Percentiles rank a stretch among this genome's conserved stretches.
phyloP scores from a whole-genome alignment of 2,113 vertebrate genomes.

The Prunella fulvescens region DNA sequence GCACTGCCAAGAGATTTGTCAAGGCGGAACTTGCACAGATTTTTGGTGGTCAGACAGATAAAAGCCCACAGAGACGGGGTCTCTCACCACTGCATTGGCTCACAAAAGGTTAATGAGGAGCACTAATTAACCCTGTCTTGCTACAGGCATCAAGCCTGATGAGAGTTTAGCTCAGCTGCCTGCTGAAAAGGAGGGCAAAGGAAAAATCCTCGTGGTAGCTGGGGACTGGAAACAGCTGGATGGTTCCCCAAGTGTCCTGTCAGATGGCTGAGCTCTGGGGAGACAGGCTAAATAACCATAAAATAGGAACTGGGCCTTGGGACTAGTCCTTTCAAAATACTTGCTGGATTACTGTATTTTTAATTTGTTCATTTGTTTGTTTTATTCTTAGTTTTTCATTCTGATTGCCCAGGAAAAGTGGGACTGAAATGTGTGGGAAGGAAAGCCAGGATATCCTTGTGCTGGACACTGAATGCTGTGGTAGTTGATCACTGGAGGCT shows the following conservation, averaged over 20 bases:
- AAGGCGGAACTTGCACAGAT: neutral
- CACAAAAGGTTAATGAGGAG: neutral
- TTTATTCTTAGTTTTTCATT: neutral
- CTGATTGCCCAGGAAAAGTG: neutral
- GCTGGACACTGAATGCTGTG: neutral
- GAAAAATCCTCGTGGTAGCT: neutral
- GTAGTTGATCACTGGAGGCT: neutral
- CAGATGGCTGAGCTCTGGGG: slow-evolving; percentile 16
- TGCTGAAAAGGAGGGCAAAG: neutral
- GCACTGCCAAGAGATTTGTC: neutral
- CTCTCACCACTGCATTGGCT: neutral
- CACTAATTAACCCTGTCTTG: neutral
- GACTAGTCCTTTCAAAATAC: neutral
- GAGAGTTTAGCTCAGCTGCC: neutral
- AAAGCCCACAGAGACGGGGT: neutral
- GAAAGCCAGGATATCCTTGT: neutral
- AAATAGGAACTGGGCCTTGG: neutral
- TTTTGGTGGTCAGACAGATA: neutral
- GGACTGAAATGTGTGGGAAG: neutral
- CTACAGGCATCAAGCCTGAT: neutral
- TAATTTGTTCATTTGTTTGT: neutral
- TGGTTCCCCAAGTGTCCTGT: neutral
- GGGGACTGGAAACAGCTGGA: slow-evolving; percentile 20
- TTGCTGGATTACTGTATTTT: neutral
- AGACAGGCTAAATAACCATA: neutral